Evolutionary conservation across 2,888 invertebrate genomes (phyloP).

Genomic region (Cryptocephalus primarius): DNA sequence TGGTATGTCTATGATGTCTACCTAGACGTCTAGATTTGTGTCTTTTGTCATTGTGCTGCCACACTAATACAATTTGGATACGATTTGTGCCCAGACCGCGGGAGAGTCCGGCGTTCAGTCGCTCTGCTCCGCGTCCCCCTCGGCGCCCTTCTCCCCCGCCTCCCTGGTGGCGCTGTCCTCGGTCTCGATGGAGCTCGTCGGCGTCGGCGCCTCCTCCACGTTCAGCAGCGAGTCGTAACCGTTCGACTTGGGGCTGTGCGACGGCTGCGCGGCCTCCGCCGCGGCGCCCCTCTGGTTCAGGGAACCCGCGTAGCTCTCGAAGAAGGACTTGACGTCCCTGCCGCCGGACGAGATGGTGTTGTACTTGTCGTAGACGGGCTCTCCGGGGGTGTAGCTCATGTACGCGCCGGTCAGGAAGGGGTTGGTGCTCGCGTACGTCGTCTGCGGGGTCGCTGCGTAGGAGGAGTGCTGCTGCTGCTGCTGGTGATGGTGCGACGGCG

Average conservation of each 20-base stretch:
- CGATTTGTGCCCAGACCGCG: conserved; percentile 17
- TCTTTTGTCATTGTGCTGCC: conserved; percentile 31
- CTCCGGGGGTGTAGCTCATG: conserved; percentile 31
- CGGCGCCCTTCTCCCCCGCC: conserved; percentile 44
- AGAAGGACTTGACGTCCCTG: conserved; percentile 27
- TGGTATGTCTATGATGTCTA: conserved; percentile 12
- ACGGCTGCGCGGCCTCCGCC: conserved; percentile 18
- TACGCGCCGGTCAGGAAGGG: conserved; percentile 46
- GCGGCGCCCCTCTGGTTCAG: conserved; percentile 19
- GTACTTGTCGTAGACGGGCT: conserved; percentile 28
- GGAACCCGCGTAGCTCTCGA: conserved; percentile 27
- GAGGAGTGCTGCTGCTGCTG: conserved; percentile 19
- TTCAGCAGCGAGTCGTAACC: conserved; percentile 18
- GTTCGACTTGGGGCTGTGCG: conserved; percentile 13
- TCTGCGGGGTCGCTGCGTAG: conserved; percentile 23
- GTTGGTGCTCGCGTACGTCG: conserved; percentile 44
- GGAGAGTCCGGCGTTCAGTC: conserved; percentile 32
- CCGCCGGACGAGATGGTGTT: conserved; percentile 32
- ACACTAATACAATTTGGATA: conserved; percentile 18
- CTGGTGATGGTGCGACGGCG: conserved; percentile 24
- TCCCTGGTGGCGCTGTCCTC: conserved; percentile 45
- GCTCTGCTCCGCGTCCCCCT: conserved; percentile 48
- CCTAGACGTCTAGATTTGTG: conserved; percentile 20
- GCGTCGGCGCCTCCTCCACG: conserved; percentile 43
- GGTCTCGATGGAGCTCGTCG: conserved; percentile 48